phyloP scores from a whole-genome alignment of 2,888 invertebrate species.

The Eurois occulta region DNA sequence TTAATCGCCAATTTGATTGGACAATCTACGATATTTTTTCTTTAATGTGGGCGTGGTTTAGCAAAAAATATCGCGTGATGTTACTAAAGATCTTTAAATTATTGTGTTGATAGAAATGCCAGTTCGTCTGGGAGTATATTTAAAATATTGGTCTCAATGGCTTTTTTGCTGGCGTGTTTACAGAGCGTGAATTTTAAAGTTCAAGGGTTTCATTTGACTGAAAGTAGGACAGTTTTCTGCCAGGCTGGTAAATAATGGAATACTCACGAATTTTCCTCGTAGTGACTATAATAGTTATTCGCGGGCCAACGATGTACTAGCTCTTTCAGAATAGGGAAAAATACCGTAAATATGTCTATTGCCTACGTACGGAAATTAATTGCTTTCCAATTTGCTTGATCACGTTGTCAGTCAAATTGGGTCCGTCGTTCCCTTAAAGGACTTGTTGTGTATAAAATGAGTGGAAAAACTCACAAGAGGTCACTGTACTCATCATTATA shows the following conservation, averaged over 20 bases:
- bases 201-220: slow-evolving; percentile 14
- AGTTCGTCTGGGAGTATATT: slow-evolving; percentile 29
- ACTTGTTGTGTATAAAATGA: neutral
- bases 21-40: slow-evolving; percentile 18
- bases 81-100: slow-evolving; percentile 30
- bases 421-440: neutral
- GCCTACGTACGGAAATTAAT: neutral
- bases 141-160: slow-evolving; percentile 15
- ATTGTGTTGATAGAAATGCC: slow-evolving; percentile 26
- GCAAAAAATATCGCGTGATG: slow-evolving; percentile 21
- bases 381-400: neutral
- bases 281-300: neutral
- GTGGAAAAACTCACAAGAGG: neutral
- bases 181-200: slow-evolving; percentile 23
- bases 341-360: neutral
- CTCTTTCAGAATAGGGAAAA: neutral
- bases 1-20: slow-evolving; percentile 28
- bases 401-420: neutral
- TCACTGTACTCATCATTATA: neutral
- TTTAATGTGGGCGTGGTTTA: slow-evolving; percentile 16
- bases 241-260: neutral
- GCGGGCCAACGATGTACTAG: neutral
- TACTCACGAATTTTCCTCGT: neutral
- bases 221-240: neutral
- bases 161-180: slow-evolving; percentile 10